Conservation (phyloP, 1,140 invertebrate species). For the Prorops nasuta region DNA sequence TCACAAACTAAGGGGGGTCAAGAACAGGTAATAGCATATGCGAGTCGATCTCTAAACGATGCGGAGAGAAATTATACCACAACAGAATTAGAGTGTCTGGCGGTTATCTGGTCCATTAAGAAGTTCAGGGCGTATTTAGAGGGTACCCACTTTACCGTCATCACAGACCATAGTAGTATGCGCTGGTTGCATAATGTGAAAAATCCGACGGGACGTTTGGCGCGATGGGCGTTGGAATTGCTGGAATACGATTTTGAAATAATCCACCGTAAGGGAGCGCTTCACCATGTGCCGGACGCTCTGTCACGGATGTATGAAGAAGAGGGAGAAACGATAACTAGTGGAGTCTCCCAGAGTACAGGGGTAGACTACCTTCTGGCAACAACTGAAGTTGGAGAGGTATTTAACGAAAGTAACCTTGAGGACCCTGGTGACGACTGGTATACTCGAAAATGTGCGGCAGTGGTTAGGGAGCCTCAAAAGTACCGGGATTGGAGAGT, state of each 20-base stretch:
- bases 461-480: background rate
- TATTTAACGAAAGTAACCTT: background rate
- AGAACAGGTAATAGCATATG: background rate
- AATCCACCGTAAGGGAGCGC: slow-evolving; percentile 5
- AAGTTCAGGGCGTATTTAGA: background rate
- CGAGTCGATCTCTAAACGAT: background rate
- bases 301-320: slow-evolving; percentile 14
- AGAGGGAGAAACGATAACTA: background rate
- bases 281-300: slow-evolving; percentile 8
- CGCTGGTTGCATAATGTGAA: background rate
- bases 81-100: background rate
- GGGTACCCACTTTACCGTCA: background rate
- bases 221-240: slow-evolving; percentile 27
- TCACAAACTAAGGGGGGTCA: background rate
- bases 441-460: background rate
- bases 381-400: background rate
- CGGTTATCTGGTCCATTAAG: background rate
- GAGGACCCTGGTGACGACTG: background rate
- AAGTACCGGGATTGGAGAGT: background rate
- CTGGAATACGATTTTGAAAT: slow-evolving; percentile 3
- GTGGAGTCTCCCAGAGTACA: background rate
- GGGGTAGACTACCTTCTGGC: background rate
- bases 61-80: background rate
- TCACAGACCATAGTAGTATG: background rate
- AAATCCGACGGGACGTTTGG: slow-evolving; percentile 10